These are phyloP conservation scores for Xanthia togata DNA, from an alignment of 2,888 invertebrate species.

Conservation along the genomic window DNA sequence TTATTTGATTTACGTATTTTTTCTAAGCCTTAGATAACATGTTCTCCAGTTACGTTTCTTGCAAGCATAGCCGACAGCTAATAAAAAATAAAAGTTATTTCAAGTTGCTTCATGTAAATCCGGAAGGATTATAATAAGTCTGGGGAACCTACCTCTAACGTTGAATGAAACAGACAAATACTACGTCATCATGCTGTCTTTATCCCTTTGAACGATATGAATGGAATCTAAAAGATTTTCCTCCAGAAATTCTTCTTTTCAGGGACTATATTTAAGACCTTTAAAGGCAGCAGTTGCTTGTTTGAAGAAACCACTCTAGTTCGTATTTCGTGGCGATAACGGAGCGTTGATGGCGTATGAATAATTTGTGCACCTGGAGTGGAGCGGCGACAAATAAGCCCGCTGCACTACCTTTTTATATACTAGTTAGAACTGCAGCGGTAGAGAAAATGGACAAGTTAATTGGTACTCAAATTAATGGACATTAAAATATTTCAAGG, in stretches of 20 bases:
- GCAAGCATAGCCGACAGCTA: neutral
- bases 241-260: conserved; percentile 4
- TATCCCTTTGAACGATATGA: neutral
- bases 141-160: neutral
- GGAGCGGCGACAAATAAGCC: conserved; percentile 59
- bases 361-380: conserved; percentile 61
- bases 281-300: conserved; percentile 48
- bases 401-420: conserved; percentile 31
- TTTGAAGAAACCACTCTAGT: conserved; percentile 56
- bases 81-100: neutral
- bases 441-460: conserved; percentile 12
- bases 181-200: no score
- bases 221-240: conserved; percentile 5
- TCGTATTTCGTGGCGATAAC: conserved; percentile 51
- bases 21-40: neutral
- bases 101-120: neutral
- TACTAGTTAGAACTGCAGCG: conserved; percentile 16
- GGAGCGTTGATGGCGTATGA: conserved; percentile 63
- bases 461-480: conserved; percentile 39
- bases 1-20: neutral
- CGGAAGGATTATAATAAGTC: conserved; percentile 4
- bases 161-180: no score
- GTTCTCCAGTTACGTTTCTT: neutral
- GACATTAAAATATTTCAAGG: neutral
- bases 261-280: conserved; percentile 44